These are phyloP conservation scores for Neodontobutis hainanensis DNA, from an alignment of 2,113 vertebrate genomes.

Conservation along the genomic window DNA sequence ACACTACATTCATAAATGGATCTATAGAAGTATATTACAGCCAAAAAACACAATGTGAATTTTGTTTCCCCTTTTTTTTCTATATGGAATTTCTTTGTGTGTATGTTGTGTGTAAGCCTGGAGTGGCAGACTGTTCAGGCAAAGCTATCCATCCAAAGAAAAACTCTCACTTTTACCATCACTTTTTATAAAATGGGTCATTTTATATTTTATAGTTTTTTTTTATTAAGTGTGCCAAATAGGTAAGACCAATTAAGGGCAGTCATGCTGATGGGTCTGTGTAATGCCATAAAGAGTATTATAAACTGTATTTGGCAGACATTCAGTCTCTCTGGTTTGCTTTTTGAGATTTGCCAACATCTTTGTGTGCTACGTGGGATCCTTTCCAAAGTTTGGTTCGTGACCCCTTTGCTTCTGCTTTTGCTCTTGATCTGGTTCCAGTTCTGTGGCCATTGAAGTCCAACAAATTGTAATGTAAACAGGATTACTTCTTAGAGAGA, in stretches of 20 bases:
- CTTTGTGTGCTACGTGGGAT: background rate
- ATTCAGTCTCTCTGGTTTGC: background rate
- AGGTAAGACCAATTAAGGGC: slow-evolving; percentile 11
- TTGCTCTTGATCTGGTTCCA: slow-evolving; percentile 13
- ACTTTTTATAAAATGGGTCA: slow-evolving; percentile 28
- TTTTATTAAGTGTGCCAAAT: slow-evolving; percentile 10
- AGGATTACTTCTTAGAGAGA: background rate
- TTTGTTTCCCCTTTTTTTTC: background rate
- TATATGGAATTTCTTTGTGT: slow-evolving; percentile 15
- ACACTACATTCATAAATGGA: no score
- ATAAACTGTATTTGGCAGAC: slow-evolving; percentile 3
- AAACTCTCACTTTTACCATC: slow-evolving; percentile 27
- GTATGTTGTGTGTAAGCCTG: slow-evolving; percentile 12
- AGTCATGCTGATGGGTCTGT: background rate
- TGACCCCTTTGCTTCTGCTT: background rate
- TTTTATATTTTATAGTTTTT: slow-evolving; percentile 18
- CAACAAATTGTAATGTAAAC: slow-evolving; percentile 1
- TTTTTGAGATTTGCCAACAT: slow-evolving; percentile 7
- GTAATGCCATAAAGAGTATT: background rate
- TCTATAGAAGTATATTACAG: no score
- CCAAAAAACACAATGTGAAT: background rate
- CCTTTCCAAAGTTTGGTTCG: slow-evolving; percentile 8
- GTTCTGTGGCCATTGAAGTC: slow-evolving; percentile 7
- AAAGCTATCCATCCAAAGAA: slow-evolving; percentile 28
- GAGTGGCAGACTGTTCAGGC: slow-evolving; percentile 20